A percentile compares a stretch with the other conserved stretches of the same genome.
These are phyloP conservation scores for Schlechtendalia chinensis DNA, from an alignment of 1,140 invertebrate species.

Conservation along the genomic window DNA sequence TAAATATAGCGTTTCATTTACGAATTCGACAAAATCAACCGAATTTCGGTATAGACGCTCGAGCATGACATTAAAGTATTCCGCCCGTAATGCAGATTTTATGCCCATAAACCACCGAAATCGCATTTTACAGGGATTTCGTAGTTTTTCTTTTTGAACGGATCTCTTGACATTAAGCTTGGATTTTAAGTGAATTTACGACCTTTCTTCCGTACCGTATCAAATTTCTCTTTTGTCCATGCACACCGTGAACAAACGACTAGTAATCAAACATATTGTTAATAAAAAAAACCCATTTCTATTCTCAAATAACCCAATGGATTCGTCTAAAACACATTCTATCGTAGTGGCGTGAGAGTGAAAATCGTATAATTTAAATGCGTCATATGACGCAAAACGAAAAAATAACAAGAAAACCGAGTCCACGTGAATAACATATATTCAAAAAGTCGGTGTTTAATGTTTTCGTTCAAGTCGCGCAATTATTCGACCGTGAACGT, in stretches of 20 bases:
- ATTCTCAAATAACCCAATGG: background rate
- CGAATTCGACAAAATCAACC: background rate
- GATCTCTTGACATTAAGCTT: conserved; percentile 7
- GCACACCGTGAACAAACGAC: background rate
- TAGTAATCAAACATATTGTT: too few species aligned
- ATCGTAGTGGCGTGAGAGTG: background rate
- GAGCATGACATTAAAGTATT: background rate
- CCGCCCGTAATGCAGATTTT: background rate
- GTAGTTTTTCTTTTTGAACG: background rate
- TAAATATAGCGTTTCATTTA: too few species aligned
- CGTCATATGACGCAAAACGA: background rate
- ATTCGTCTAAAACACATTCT: background rate
- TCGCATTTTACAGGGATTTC: conserved; percentile 23
- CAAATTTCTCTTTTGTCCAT: background rate
- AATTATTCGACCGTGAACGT: too few species aligned
- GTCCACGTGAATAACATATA: background rate
- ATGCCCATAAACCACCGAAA: conserved; percentile 20
- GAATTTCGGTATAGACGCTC: too few species aligned
- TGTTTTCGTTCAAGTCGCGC: too few species aligned
- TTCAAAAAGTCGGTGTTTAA: background rate
- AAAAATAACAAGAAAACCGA: background rate
- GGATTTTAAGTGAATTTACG: conserved; percentile 18
- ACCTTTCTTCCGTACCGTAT: background rate
- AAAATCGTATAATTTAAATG: background rate
- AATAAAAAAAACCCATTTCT: background rate